These are phyloP conservation scores for Cepaea nemoralis DNA, from an alignment of 1,140 invertebrate species.

Conservation along the genomic window DNA sequence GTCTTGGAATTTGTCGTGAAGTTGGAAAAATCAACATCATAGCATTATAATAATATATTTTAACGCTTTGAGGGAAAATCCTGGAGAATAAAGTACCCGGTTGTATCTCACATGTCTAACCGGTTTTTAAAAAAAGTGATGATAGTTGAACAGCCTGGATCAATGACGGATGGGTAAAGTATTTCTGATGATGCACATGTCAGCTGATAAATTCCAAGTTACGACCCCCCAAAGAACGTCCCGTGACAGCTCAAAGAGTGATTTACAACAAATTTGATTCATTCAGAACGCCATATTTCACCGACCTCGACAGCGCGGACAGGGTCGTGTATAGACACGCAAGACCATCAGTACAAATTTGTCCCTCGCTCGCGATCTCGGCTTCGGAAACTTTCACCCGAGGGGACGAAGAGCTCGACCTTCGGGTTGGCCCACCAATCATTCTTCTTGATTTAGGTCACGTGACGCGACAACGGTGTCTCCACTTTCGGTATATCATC, in stretches of 20 bases:
- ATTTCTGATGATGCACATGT: conserved; percentile 22
- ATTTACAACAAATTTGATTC: conserved; percentile 52
- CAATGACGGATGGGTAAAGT: background rate
- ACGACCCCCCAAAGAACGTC: conserved; percentile 34
- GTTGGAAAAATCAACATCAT: too few relatives aligned
- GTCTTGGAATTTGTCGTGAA: too few relatives aligned
- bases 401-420: conserved; percentile 17
- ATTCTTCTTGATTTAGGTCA: conserved; percentile 40
- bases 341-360: conserved; percentile 22
- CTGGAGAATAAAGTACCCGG: background rate
- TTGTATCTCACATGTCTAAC: background rate
- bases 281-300: conserved; percentile 46
- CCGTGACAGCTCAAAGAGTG: conserved; percentile 41
- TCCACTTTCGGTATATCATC: conserved; percentile 15
- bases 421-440: conserved; percentile 26
- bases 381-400: background rate
- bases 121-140: background rate
- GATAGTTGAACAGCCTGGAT: background rate
- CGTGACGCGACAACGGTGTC: conserved; percentile 30
- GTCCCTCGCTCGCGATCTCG: background rate
- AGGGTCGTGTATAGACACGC: background rate
- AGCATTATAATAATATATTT: too few relatives aligned
- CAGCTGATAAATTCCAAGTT: conserved; percentile 44
- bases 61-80: too few relatives aligned
- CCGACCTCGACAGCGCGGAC: conserved; percentile 35